Base-by-base conservation (phyloP, 1,140 invertebrate species). In the Scylla paramamosain region DNA sequence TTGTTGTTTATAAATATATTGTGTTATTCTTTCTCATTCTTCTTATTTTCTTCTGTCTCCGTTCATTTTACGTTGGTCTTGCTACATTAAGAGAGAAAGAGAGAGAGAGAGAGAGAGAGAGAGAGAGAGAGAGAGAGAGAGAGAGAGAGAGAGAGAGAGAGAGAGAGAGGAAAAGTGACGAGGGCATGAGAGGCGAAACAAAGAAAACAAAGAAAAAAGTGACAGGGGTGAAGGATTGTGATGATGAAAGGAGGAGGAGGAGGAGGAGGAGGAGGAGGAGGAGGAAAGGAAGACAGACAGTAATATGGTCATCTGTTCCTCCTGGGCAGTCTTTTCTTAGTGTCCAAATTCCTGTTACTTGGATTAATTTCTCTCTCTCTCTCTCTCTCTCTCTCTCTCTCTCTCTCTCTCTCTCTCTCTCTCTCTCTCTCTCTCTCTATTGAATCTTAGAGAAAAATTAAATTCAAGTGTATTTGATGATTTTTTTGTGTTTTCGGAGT, bases 71-170 rank as follows among this genome's bases (percentile, higher is more conserved):
- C 25, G 20, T 77, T n/a, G 12, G 20, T n/a, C 67, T 7, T 7
- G 87, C 20, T 45, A 87, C 31, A 87, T 25, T 28, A 29, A 87
- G 86, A 87, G 86, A 87, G 86, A 87, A 29, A 87, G 86, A 87
- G 86, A 87, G 86, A 87, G 86, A 87, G 86, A 87, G 86, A 87
- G 86, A 87, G 86, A 87, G 86, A 87, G 86, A 87, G 86, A 87
- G 86, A 87, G 86, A 87, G 86, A 87, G 86, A 87, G 86, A 87
- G 86, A 87, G 86, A 87, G 86, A 45, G 39, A 45, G 87, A 89
- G 87, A 89, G 87, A 46, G 14, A 14, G 39, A 89, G 87, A 89
- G 87, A 46, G 32, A 88, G 87, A 88, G 32, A 45, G 87, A 89
- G 32, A 89, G 14, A 46, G 87, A 45, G 87, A 25, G 87, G 45